Evolutionary conservation across 2,113 vertebrate species (phyloP).

Genomic region (Callospermophilus lateralis): DNA sequence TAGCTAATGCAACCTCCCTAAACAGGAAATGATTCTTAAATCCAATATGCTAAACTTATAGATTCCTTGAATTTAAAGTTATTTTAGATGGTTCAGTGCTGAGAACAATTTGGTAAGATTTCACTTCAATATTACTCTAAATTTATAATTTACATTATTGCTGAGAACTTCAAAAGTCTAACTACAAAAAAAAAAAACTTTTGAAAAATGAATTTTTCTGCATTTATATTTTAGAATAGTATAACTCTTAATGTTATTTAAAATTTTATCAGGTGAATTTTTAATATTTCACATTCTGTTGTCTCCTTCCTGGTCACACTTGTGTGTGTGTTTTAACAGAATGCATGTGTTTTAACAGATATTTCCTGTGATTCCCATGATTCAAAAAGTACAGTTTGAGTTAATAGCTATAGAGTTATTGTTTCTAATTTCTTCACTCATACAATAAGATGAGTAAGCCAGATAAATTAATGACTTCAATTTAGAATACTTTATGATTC

Average conservation of each 20-base stretch:
- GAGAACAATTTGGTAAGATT: constrained; percentile 9
- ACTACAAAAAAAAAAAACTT: background rate
- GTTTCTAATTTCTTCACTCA: background rate
- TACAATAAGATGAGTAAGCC: background rate
- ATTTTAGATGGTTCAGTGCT: background rate
- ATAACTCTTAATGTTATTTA: background rate
- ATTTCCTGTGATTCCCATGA: background rate
- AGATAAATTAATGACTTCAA: background rate
- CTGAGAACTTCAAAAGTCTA: background rate
- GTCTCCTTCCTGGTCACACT: background rate
- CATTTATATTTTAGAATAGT: background rate
- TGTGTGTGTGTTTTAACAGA: background rate
- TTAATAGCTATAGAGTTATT: background rate
- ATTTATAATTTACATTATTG: background rate
- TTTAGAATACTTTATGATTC: background rate
- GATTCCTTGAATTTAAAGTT: background rate
- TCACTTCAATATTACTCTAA: background rate
- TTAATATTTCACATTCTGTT: background rate
- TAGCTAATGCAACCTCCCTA: background rate
- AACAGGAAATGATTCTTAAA: background rate
- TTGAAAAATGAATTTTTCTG: too few species aligned
- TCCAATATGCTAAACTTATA: background rate
- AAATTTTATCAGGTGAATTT: background rate
- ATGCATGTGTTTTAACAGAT: background rate
- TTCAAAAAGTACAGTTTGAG: background rate